Evolutionary conservation across 2,797 vertebrate species (phyloP).

Genomic region (Oryzias dopingdopingensis): DNA sequence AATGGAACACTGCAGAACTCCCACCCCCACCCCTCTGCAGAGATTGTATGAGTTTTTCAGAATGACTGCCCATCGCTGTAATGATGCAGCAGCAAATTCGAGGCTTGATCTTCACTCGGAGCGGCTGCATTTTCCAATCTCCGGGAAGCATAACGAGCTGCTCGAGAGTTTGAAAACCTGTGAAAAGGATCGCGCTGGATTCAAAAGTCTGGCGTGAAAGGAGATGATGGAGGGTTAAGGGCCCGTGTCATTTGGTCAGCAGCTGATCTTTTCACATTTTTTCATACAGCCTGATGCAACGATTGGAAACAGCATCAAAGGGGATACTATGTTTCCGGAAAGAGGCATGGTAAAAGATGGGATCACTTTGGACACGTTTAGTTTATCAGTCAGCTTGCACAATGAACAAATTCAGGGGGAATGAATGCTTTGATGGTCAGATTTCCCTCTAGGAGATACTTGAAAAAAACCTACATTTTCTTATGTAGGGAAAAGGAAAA

Average conservation of each 20-base stretch:
- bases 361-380: constrained; percentile 13
- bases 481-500: not conserved
- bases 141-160: constrained; percentile 11
- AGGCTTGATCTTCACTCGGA: constrained; percentile 4
- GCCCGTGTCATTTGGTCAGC: constrained; percentile 11
- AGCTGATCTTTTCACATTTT: constrained; percentile 31
- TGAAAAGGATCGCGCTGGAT: constrained; percentile 11
- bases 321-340: constrained; percentile 8
- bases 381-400: constrained; percentile 13
- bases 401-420: constrained; percentile 32
- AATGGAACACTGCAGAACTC: constrained; percentile 43
- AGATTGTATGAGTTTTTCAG: constrained; percentile 17
- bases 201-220: constrained; percentile 2
- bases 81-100: constrained; percentile 4
- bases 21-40: constrained; percentile 2
- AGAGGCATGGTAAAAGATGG: constrained; percentile 9
- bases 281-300: constrained; percentile 6
- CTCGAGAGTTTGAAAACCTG: constrained; percentile 19
- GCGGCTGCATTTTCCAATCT: constrained; percentile 7
- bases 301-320: constrained; percentile 23
- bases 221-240: constrained; percentile 28
- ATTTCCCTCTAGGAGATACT: constrained; percentile 54
- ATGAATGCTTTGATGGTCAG: constrained; percentile 37
- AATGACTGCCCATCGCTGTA: constrained; percentile 8
- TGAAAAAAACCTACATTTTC: constrained; percentile 61